phyloP scores from a whole-genome alignment of 2,888 invertebrate genomes.

The Brachypalpus laphriformis region DNA sequence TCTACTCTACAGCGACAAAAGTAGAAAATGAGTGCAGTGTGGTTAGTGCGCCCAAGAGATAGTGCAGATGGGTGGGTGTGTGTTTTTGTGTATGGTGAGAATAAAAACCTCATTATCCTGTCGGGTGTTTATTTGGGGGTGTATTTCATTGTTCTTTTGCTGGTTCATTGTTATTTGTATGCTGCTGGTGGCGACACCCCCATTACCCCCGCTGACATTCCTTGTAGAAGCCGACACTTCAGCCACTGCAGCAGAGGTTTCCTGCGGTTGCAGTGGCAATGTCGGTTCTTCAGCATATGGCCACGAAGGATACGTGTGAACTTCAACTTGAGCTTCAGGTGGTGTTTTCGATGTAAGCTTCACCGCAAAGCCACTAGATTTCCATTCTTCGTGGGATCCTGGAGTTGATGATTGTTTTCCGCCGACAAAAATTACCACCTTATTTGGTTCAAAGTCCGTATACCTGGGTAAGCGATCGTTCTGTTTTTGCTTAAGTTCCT shows the following conservation, averaged over 20 bases:
- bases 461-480: constrained; percentile 35
- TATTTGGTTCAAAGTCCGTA: constrained; percentile 42
- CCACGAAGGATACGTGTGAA: constrained; percentile 54
- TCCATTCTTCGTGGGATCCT: constrained; percentile 4
- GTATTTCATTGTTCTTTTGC: constrained; percentile 41
- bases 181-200: constrained; percentile 13
- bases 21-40: constrained; percentile 26
- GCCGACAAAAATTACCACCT: constrained; percentile 62
- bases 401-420: constrained; percentile 61
- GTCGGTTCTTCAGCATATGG: constrained; percentile 71
- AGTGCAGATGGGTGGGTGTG: constrained; percentile 17
- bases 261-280: constrained; percentile 76
- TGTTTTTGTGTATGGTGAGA: constrained; percentile 20
- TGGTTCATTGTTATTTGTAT: constrained; percentile 46
- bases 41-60: constrained; percentile 7
- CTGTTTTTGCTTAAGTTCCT: constrained; percentile 52
- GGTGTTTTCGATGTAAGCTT: constrained; percentile 25
- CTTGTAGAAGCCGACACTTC: constrained; percentile 48
- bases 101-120: constrained; percentile 71
- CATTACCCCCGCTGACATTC: constrained; percentile 4
- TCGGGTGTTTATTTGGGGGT: constrained; percentile 57
- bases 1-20: constrained; percentile 12
- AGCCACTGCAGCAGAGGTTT: constrained; percentile 68
- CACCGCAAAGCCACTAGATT: constrained; percentile 55
- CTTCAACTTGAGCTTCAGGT: constrained; percentile 66